Evolutionary conservation across 1,140 invertebrate genomes (phyloP), one percentile per base, ranked within the genome.

Genomic region (Tetramorium parvispinum): DNA sequence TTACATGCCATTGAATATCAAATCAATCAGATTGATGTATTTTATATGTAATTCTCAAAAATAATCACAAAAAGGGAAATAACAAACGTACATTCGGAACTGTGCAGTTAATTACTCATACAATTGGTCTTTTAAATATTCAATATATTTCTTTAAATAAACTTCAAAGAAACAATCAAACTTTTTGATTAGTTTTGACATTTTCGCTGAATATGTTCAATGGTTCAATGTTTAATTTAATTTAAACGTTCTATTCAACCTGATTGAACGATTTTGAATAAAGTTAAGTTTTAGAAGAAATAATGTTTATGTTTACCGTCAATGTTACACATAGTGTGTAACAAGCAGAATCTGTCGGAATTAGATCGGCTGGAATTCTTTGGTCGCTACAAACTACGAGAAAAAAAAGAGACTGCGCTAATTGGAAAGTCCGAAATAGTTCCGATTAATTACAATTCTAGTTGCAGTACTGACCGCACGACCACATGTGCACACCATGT

Each of bases 391-490:
- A 13, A 37, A 76, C 8, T 55, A 21, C 46, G 7, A 32, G 32
- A 27, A 71, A 53, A 73, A 37, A 24, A 24, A 40, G 37, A 2
- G 46, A 59, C 37, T 59, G 59, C 40, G 37, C 55, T 40, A 49
- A 3, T 24, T 65, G 40, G 24, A 32, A 46, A 32, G 43, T 46
- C 40, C 55, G 75, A 77, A 77, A 63, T 16, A 70, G 49, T 86
- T 86, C 40, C 51, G 43, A 16, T 87, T 40, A 37, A 53, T 51
- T n/a, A 59, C 32, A 16, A 46, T 82, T 88, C 49, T 85, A 73
- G 18, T 89, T 88, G 55, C 87, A 82, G 87, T 85, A 89, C 27
- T 55, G 49, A 51, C 24, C 46, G 13, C 46, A 57, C 68, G 51
- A 82, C 32, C 27, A 49, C 21, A 55, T 32, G 21, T 83, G 27